phyloP scores from a whole-genome alignment of 37 sponge, comb jelly and placozoan genomes.

The Hexactinellida sp. region DNA sequence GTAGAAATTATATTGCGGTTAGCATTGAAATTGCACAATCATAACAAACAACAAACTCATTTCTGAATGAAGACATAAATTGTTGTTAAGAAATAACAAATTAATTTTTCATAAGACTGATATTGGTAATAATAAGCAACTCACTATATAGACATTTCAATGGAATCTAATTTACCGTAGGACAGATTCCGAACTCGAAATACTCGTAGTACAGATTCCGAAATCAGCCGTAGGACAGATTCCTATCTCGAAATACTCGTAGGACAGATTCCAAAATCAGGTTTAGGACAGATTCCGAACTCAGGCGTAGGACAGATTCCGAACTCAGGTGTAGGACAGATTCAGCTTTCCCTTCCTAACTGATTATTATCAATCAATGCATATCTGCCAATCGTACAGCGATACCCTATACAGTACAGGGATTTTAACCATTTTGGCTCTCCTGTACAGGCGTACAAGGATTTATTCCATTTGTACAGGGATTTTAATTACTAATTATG shows the following conservation, averaged over 20 bases:
- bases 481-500: no score
- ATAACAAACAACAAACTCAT: conserved; percentile 17
- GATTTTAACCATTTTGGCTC: no score
- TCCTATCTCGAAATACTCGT: no score
- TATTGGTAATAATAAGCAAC: conserved; percentile 4
- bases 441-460: no score
- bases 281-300: no score
- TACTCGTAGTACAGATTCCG: conserved; percentile 11
- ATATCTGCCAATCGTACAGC: no score
- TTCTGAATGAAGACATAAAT: conserved; percentile 17
- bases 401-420: no score
- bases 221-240: background rate
- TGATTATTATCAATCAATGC: no score
- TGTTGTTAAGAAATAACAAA: conserved; percentile 7
- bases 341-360: no score
- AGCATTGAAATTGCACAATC: conserved; percentile 12
- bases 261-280: background rate
- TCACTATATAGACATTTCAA: conserved; percentile 17
- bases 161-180: conserved; percentile 15
- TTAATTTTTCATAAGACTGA: conserved; percentile 17
- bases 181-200: conserved; percentile 10
- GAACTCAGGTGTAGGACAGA: no score
- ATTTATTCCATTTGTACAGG: no score
- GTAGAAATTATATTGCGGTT: conserved; percentile 15
- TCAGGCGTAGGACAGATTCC: no score